Percentiles rank a stretch among this genome's conserved stretches.
These are phyloP conservation scores for Acyrthosiphon pisum DNA, from an alignment of 1,140 invertebrate species.

Conservation along the genomic window DNA sequence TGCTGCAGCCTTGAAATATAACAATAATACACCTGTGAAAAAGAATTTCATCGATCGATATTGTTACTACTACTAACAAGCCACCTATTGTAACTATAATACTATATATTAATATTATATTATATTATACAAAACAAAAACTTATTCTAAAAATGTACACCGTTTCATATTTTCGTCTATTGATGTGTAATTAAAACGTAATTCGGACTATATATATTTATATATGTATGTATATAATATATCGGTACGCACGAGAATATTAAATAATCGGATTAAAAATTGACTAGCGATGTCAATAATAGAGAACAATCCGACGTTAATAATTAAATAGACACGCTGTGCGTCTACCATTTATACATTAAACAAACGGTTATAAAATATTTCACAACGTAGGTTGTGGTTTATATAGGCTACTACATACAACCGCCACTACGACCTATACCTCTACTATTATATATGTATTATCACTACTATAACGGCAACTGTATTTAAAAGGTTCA, in stretches of 20 bases:
- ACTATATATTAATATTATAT: neutral
- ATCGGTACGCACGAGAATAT: neutral
- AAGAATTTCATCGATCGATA: neutral
- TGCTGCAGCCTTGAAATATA: neutral
- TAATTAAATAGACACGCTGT: conserved; percentile 9
- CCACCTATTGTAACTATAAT: neutral
- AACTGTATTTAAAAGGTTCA: neutral
- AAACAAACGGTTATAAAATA: conserved; percentile 19
- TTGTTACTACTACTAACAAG: neutral
- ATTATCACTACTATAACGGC: neutral
- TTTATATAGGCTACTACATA: neutral
- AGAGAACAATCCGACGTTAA: neutral
- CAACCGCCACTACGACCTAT: neutral
- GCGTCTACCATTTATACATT: neutral
- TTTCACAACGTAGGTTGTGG: neutral
- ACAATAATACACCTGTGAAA: neutral
- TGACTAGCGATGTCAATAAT: neutral
- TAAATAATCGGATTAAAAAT: conserved; percentile 29
- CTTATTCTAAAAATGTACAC: neutral
- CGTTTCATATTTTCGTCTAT: neutral
- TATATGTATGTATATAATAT: neutral
- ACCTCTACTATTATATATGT: neutral
- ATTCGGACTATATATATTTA: neutral
- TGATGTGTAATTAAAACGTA: neutral
- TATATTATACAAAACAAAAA: neutral